A percentile compares a stretch with the other conserved stretches of the same genome.
phyloP scores from a whole-genome alignment of 2,797 vertebrate genomes.

The Pseudocheirus occidentalis region DNA sequence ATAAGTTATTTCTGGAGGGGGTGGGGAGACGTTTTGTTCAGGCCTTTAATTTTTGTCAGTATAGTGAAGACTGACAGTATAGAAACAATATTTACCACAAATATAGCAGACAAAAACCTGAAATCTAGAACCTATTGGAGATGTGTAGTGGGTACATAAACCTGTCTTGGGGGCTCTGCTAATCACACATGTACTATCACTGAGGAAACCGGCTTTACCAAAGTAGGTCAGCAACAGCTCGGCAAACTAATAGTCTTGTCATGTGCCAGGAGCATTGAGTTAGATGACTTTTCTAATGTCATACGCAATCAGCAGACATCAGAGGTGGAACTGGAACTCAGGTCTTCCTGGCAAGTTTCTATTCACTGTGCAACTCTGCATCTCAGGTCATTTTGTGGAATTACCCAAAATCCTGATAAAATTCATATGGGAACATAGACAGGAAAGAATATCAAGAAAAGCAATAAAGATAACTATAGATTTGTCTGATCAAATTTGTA shows the following conservation, averaged over 20 bases:
- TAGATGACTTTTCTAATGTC: background rate
- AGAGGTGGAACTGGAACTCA: background rate
- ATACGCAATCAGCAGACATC: background rate
- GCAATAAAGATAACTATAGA: background rate
- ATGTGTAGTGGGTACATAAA: background rate
- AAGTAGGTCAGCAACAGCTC: background rate
- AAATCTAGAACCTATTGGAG: background rate
- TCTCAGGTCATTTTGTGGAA: background rate
- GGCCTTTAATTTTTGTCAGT: background rate
- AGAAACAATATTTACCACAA: background rate
- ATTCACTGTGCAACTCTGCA: background rate
- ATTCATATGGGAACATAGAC: background rate
- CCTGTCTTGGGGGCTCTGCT: background rate
- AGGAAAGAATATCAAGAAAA: background rate
- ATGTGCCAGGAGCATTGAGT: background rate
- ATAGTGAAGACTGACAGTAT: background rate
- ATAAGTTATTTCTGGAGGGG: background rate
- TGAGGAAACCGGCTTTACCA: background rate
- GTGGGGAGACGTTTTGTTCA: background rate
- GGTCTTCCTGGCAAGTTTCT: background rate
- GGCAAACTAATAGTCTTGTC: background rate
- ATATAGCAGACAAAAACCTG: background rate
- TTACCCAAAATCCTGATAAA: background rate
- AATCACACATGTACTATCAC: background rate
- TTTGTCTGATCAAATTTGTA: background rate